Base-by-base conservation (phyloP, 37 sponge, comb jelly and placozoan genomes). In the Cladorhizidae sp. region DNA sequence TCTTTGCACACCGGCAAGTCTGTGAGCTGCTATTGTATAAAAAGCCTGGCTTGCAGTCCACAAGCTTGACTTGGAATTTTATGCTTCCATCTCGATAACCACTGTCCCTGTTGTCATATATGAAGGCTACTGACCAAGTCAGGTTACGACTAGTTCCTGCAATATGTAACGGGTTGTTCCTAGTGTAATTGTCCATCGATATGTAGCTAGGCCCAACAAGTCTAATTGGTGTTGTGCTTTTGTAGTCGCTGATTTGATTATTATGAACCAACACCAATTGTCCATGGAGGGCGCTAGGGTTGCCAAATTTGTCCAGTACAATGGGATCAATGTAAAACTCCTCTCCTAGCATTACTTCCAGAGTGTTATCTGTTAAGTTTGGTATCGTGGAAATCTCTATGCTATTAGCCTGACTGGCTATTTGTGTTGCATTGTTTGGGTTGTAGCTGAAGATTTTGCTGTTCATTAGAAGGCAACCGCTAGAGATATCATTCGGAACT, bases 21-120 rank as follows among this genome's bases (percentile, higher is more conserved):
- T 41, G 41, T 12, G 71, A 43, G 23, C 14, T 43, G 9, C 15
- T 42, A 14, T 71, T n/a, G 37, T 43, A 71, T 2, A 71, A 8
- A 71, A 42, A 71, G 11, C 71, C 71, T 36, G 18, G 12, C 23
- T 71, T 40, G 26, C 71, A 71, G 23, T 40, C n/a, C 45, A 65
- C 31, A 2, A 65, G 67, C 37, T 71, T 64, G 28, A 59, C 15
- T 36, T 65, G 17, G 31, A 65, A 31, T 11, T 2, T 11, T 32
- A 1, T 32, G 11, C 67, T 65, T 5, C 36, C 67, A 32, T 65
- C 67, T 32, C 67, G 32, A 65, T 65, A 65, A 3, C 67, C 67
- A 18, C 2, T 7, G 9, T 65, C 7, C 5, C 18, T 11, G 2
- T 65, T 3, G 2, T 31, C 7, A 65, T 65, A 65, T 15, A 65